These are phyloP conservation scores for Ceyx margarethae DNA, from an alignment of 2,113 vertebrate species.

Conservation along the genomic window DNA sequence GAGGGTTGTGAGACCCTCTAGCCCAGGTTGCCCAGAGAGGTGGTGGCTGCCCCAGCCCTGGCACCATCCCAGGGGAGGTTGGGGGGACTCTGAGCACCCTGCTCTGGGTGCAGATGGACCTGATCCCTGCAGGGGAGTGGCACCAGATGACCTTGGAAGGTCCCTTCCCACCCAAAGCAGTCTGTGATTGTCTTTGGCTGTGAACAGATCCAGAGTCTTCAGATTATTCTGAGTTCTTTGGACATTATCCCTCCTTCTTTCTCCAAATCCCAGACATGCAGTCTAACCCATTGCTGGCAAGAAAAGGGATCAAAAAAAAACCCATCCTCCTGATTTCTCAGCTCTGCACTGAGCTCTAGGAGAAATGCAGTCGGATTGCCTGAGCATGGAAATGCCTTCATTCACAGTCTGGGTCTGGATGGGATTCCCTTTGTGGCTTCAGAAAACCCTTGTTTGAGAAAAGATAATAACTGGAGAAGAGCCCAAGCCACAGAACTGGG, in stretches of 20 bases:
- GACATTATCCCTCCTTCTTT: neutral
- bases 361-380: neutral
- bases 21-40: neutral
- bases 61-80: neutral
- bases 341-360: neutral
- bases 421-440: neutral
- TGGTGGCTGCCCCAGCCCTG: neutral
- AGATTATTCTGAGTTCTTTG: neutral
- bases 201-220: neutral
- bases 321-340: neutral
- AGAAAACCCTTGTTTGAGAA: neutral
- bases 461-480: neutral
- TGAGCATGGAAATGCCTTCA: neutral
- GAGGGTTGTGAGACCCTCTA: neutral
- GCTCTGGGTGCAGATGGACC: neutral
- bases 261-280: neutral
- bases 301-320: neutral
- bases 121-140: neutral
- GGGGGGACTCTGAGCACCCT: neutral
- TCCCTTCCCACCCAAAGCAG: neutral
- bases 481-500: neutral
- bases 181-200: neutral
- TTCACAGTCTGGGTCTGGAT: neutral
- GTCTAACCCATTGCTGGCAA: neutral
- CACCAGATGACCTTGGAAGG: neutral